phyloP scores from a whole-genome alignment of 2,797 vertebrate species.

The Anabas testudineus region DNA sequence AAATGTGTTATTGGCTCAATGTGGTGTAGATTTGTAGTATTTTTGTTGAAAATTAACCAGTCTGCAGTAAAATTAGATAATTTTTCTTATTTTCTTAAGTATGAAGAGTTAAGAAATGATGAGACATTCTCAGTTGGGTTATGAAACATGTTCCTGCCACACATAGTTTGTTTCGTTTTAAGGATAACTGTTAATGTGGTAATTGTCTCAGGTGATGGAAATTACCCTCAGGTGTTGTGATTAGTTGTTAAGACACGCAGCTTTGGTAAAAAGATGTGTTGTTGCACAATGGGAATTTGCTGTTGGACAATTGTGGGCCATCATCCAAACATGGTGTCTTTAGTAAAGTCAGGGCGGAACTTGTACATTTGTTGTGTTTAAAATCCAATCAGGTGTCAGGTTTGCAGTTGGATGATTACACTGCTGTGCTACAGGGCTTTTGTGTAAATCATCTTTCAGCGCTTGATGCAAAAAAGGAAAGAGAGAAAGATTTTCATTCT shows the following conservation, averaged over 20 bases:
- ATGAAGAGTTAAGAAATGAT: no score
- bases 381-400: neutral
- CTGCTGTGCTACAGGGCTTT: neutral
- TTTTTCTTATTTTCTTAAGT: no score
- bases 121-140: neutral
- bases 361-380: neutral
- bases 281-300: neutral
- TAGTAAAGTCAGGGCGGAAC: slow-evolving; percentile 9
- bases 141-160: neutral
- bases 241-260: no score
- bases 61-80: no score
- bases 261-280: neutral
- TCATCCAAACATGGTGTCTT: neutral
- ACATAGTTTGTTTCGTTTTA: neutral
- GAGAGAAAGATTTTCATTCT: neutral
- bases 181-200: neutral
- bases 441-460: slow-evolving; percentile 5
- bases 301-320: neutral
- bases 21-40: no score
- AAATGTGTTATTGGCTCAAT: no score
- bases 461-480: slow-evolving; percentile 1
- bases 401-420: neutral
- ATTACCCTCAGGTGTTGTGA: neutral
- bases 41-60: no score
- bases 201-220: neutral